A percentile compares a stretch with the other conserved stretches of the same genome.
These are phyloP conservation scores for Chromobotia macracanthus DNA, from an alignment of 2,797 vertebrate genomes.

Conservation along the genomic window DNA sequence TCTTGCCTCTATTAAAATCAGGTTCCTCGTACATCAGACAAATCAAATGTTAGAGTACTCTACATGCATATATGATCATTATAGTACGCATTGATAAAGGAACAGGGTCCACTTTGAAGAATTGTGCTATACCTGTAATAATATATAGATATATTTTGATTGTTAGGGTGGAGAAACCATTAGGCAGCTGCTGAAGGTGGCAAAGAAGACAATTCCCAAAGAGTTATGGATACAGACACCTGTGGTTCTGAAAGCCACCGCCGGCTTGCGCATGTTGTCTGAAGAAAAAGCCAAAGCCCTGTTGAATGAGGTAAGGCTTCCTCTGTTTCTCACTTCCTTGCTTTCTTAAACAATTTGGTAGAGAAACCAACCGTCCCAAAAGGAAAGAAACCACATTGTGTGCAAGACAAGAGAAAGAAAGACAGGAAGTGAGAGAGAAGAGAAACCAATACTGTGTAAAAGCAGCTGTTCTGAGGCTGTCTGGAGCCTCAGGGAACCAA, in stretches of 20 bases:
- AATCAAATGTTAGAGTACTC: neutral
- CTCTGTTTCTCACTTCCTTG: slow-evolving; percentile 32
- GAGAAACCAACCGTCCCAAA: slow-evolving; percentile 63
- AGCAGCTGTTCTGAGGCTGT: slow-evolving; percentile 81
- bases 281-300: slow-evolving; percentile 86
- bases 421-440: slow-evolving; percentile 60
- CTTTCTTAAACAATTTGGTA: slow-evolving; percentile 71
- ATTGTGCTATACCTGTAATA: neutral
- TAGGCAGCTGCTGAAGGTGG: slow-evolving; percentile 85
- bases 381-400: slow-evolving; percentile 78
- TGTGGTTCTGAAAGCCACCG: slow-evolving; percentile 93
- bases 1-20: neutral
- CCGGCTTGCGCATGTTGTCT: slow-evolving; percentile 90
- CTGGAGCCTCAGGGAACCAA: slow-evolving; percentile 70
- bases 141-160: slow-evolving; percentile 3
- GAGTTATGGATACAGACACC: slow-evolving; percentile 90
- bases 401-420: slow-evolving; percentile 70
- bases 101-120: neutral
- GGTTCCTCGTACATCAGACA: neutral
- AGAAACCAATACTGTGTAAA: slow-evolving; percentile 71
- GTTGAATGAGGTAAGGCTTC: slow-evolving; percentile 84
- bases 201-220: slow-evolving; percentile 87
- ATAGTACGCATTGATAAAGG: neutral
- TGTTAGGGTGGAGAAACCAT: slow-evolving; percentile 88
- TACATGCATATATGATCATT: neutral